Percentiles rank a stretch among this genome's conserved stretches.
Evolutionary conservation across 2,888 invertebrate species (phyloP).

Genomic region (Scrobipalpa atriplicella): DNA sequence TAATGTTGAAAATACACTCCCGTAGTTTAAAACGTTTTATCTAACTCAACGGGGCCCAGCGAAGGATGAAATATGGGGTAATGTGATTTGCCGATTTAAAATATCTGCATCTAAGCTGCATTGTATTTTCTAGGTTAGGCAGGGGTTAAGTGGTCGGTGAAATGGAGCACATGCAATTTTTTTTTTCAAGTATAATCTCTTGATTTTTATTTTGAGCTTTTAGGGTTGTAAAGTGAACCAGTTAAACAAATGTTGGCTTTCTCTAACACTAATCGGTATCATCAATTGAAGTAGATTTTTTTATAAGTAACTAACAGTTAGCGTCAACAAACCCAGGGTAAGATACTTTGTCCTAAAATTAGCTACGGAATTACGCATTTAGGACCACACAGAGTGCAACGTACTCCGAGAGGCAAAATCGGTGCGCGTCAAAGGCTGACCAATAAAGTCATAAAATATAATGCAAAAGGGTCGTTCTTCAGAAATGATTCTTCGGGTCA

Average conservation of each 20-base stretch:
- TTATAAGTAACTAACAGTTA: too few species aligned
- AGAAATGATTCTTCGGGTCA: too few species aligned
- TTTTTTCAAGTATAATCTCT: slow-evolving; percentile 40
- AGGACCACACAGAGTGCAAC: slow-evolving; percentile 52
- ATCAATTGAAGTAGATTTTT: too few species aligned
- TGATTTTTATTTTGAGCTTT: slow-evolving; percentile 40
- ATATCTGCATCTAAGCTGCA: slow-evolving; percentile 51
- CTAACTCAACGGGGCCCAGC: slow-evolving; percentile 49
- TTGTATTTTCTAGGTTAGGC: slow-evolving; percentile 41
- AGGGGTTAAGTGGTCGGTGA: slow-evolving; percentile 48
- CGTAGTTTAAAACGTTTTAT: slow-evolving; percentile 63
- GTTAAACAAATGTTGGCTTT: too few species aligned
- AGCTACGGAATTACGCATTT: slow-evolving; percentile 40
- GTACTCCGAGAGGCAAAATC: slow-evolving; percentile 45
- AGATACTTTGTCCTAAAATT: slow-evolving; percentile 39
- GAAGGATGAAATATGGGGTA: slow-evolving; percentile 74
- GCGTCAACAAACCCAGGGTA: background rate
- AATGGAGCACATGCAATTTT: slow-evolving; percentile 46
- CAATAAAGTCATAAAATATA: slow-evolving; percentile 68
- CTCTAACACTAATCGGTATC: too few species aligned
- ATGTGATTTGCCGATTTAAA: slow-evolving; percentile 64
- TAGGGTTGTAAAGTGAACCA: background rate
- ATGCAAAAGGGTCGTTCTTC: too few species aligned
- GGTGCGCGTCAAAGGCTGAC: slow-evolving; percentile 47
- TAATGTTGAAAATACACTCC: slow-evolving; percentile 54